phyloP scores from a whole-genome alignment of 2,113 vertebrate genomes.

The Asarcornis scutulata region DNA sequence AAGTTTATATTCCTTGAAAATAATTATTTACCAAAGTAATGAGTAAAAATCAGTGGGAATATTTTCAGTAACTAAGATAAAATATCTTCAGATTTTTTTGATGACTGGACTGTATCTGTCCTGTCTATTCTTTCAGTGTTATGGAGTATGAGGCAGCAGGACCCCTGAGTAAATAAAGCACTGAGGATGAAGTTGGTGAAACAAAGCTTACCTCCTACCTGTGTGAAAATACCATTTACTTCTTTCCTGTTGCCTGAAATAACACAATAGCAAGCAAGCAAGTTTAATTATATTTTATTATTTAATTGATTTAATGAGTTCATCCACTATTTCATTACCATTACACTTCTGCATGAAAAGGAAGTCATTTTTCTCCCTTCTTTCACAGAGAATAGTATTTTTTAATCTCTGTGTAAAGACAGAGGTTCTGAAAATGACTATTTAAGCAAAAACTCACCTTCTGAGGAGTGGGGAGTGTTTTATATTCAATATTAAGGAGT shows the following conservation, averaged over 20 bases:
- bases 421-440: fast-evolving
- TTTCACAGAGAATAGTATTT: not conserved
- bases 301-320: fast-evolving
- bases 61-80: not conserved
- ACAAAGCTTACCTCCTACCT: not conserved
- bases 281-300: not conserved
- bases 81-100: not conserved
- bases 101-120: too few relatives aligned
- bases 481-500: not conserved
- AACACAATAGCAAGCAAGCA: not conserved
- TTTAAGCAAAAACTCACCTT: fast-evolving
- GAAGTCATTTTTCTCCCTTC: not conserved
- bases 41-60: not conserved
- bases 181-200: not conserved
- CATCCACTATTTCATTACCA: not conserved
- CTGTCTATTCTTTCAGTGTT: not conserved
- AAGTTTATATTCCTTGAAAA: not conserved
- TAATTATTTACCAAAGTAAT: not conserved
- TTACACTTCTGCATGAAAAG: not conserved
- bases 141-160: fast-evolving
- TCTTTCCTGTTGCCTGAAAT: not conserved
- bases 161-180: not conserved
- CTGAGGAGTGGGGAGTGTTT: fast-evolving
- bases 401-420: not conserved
- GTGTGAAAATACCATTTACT: not conserved